These are phyloP conservation scores for Temnothorax rugatulus DNA, from an alignment of 2,888 invertebrate genomes.

Conservation along the genomic window DNA sequence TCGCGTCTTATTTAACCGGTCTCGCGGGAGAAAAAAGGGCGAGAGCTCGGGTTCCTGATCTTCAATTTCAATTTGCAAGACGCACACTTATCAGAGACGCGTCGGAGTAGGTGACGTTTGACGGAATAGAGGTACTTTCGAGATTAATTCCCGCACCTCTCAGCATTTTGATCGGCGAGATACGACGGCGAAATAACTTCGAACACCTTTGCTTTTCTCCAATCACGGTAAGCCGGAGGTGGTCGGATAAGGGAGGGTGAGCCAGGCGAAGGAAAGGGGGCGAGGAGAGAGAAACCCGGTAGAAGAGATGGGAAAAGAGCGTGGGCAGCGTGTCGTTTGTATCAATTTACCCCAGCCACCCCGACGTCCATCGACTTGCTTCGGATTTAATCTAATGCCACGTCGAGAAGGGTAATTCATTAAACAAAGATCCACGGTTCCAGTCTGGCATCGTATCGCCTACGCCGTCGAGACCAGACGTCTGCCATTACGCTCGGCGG, in stretches of 20 bases:
- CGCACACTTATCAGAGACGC: slow-evolving; percentile 73
- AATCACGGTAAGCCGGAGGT: slow-evolving; percentile 53
- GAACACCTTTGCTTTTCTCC: slow-evolving; percentile 71
- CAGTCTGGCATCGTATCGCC: slow-evolving; percentile 24
- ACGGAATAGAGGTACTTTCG: slow-evolving; percentile 74
- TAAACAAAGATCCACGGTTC: slow-evolving; percentile 76
- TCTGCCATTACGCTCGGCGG: slow-evolving; percentile 49
- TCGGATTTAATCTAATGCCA: slow-evolving; percentile 81
- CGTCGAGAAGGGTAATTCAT: slow-evolving; percentile 78
- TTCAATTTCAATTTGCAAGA: slow-evolving; percentile 75
- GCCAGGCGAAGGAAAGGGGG: not conserved
- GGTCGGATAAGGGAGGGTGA: not conserved
- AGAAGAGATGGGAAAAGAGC: slow-evolving; percentile 60
- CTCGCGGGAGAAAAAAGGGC: not conserved
- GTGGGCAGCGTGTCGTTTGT: slow-evolving; percentile 80
- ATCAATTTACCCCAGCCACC: slow-evolving; percentile 79
- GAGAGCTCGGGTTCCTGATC: slow-evolving; percentile 54
- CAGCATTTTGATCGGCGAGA: slow-evolving; percentile 73
- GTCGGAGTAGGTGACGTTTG: slow-evolving; percentile 71
- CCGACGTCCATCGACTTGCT: slow-evolving; percentile 73
- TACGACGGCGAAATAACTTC: slow-evolving; percentile 77
- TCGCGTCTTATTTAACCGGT: slow-evolving; percentile 44
- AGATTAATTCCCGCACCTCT: slow-evolving; percentile 72
- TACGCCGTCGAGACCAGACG: slow-evolving; percentile 38
- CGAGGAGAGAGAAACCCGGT: slow-evolving; percentile 32